These are phyloP conservation scores for Ophonus ardosiacus DNA, from an alignment of 2,888 invertebrate genomes.

Conservation along the genomic window DNA sequence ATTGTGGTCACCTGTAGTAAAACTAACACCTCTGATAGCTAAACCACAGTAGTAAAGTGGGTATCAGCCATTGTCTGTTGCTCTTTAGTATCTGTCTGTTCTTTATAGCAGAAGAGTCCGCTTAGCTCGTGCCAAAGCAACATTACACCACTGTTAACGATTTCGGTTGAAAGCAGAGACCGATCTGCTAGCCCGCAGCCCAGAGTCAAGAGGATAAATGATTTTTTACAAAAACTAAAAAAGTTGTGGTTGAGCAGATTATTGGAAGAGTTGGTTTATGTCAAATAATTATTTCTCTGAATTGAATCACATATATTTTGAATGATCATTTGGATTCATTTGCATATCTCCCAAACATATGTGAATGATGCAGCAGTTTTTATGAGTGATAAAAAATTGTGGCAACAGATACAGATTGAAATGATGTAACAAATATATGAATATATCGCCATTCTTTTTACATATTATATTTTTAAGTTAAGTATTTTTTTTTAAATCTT, in stretches of 20 bases:
- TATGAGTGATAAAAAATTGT: neutral
- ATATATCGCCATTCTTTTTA: neutral
- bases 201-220: neutral
- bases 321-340: neutral
- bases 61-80: neutral
- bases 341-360: neutral
- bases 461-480: neutral
- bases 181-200: neutral
- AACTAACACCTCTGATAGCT: constrained; percentile 5
- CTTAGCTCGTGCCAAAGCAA: neutral
- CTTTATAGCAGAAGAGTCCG: neutral
- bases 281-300: neutral
- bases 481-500: too few relatives aligned
- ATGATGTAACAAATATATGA: neutral
- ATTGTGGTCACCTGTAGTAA: neutral
- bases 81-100: neutral
- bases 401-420: neutral
- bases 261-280: neutral
- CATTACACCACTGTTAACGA: neutral
- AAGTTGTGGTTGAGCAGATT: neutral
- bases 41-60: constrained; percentile 22
- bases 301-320: neutral
- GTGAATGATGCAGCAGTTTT: neutral
- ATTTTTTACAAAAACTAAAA: neutral
- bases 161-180: constrained; percentile 21